Evolutionary conservation across 23 tunicate genomes (phyloP).

Genomic region (Botrylloides violaceus): DNA sequence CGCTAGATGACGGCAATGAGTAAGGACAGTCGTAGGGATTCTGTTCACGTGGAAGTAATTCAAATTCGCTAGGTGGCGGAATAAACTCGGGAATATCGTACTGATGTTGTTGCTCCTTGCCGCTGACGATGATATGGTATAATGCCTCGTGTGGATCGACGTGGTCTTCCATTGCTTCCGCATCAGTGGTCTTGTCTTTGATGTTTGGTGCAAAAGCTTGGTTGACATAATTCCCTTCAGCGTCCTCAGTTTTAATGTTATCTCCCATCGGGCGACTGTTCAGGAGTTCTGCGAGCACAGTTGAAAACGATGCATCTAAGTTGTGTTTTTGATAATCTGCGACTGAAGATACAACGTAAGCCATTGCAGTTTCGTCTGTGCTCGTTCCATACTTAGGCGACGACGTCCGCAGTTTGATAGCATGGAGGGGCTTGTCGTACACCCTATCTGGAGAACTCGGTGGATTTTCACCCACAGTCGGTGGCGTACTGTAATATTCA

Average conservation of each 20-base stretch:
- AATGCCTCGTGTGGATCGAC: background rate
- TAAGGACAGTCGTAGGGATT: too few species aligned
- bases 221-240: background rate
- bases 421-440: too few species aligned
- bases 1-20: background rate
- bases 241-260: background rate
- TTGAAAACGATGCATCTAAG: background rate
- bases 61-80: too few species aligned
- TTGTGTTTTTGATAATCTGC: background rate
- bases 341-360: background rate
- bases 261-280: background rate
- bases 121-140: background rate
- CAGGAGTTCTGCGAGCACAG: background rate
- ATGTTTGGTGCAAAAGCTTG: too few species aligned
- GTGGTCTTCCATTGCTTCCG: background rate
- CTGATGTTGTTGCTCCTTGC: background rate
- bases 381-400: too few species aligned
- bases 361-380: too few species aligned
- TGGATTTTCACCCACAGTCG: too few species aligned
- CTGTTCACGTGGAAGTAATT: too few species aligned
- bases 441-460: too few species aligned
- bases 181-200: too few species aligned
- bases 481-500: too few species aligned
- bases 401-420: too few species aligned
- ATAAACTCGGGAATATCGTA: background rate